phyloP scores from a whole-genome alignment of 2,113 vertebrate genomes.

The Dolichotis patagonum region DNA sequence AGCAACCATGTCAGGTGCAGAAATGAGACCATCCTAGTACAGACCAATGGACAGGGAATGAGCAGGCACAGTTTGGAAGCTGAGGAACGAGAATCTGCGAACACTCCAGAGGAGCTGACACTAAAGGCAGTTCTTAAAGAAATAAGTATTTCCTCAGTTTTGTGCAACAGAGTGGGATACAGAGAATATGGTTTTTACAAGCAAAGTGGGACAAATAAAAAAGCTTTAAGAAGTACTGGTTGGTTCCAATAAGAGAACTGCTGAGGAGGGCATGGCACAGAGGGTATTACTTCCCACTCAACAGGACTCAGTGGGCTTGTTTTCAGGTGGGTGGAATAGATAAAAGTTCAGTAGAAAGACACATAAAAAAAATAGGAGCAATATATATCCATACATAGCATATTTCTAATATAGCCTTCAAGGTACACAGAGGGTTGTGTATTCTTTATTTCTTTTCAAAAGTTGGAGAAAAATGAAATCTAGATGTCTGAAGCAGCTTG shows the following conservation, averaged over 20 bases:
- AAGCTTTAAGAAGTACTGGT: neutral
- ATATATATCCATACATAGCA: neutral
- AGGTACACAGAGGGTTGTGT: neutral
- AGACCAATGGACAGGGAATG: neutral
- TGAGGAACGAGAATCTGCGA: neutral
- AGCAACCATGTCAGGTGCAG: neutral
- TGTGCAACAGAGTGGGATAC: neutral
- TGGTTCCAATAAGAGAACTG: neutral
- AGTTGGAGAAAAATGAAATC: neutral
- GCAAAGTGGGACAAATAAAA: neutral
- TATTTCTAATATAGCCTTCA: neutral
- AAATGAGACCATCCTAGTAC: neutral
- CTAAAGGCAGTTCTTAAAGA: neutral
- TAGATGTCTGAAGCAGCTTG: neutral
- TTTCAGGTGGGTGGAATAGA: neutral
- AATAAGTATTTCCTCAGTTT: neutral
- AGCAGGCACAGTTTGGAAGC: neutral
- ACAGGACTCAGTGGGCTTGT: neutral
- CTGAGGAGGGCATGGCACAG: neutral
- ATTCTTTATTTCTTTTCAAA: neutral
- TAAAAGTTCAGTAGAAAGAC: neutral
- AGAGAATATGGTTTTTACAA: neutral
- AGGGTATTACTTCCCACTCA: neutral
- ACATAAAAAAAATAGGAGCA: neutral
- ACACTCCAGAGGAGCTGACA: neutral